phyloP scores from a whole-genome alignment of 2,113 vertebrate genomes.

The Corydoras sp. region DNA sequence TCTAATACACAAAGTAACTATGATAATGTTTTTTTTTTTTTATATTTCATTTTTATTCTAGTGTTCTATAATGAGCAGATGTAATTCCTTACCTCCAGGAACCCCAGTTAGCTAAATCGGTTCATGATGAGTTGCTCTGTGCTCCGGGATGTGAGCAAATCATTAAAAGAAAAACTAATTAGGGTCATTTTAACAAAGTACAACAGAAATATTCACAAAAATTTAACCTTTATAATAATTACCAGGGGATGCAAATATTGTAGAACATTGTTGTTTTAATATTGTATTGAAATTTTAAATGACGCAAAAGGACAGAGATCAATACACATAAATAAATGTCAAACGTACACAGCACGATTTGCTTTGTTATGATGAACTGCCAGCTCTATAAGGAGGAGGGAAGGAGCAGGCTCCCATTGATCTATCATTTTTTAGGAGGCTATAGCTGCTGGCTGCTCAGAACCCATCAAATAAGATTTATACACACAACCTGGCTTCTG shows the following conservation, averaged over 20 bases:
- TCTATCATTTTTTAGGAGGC: slow-evolving; percentile 18
- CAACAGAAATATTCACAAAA: neutral
- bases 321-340: slow-evolving; percentile 21
- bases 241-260: neutral
- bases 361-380: slow-evolving; percentile 21
- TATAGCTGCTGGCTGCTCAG: slow-evolving; percentile 1
- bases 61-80: neutral
- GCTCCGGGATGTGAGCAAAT: neutral
- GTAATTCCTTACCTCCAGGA: neutral
- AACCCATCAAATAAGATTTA: slow-evolving; percentile 19
- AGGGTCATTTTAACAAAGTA: slow-evolving; percentile 1
- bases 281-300: neutral
- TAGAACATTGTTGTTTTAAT: neutral
- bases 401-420: slow-evolving; percentile 31
- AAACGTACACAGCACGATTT: neutral
- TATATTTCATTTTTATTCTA: neutral
- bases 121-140: neutral
- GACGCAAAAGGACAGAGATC: neutral
- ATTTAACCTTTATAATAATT: slow-evolving; percentile 2
- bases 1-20: slow-evolving; percentile 20
- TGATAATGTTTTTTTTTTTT: slow-evolving; percentile 26
- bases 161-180: neutral
- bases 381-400: slow-evolving; percentile 8
- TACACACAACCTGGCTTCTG: slow-evolving; percentile 2
- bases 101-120: neutral